Base-by-base conservation (phyloP, 2,113 vertebrate genomes). In the Chrysemys picta region DNA sequence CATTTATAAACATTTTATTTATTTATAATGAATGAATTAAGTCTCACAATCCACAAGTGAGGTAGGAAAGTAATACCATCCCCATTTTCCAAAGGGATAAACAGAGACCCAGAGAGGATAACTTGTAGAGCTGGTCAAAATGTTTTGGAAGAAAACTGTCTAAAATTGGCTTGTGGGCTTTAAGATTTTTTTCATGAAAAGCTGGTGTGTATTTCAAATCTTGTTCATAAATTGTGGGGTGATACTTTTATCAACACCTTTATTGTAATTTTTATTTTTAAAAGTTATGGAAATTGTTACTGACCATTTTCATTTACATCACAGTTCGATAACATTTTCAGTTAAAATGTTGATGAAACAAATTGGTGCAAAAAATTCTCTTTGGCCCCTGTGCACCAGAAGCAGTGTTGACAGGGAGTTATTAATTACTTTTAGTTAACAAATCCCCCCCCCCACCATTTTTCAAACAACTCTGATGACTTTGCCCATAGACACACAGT, bases 21-120 rank as follows among this genome's bases (percentile, higher is more conserved):
- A 19, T 53, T 53, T 53, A 53, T 13, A 84, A 56, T 4, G 59
- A 80, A 62, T 17, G 35, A 25, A 24, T 54, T 19, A n/a, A 69
- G 29, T 8, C 35, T 69, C n/a, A 21, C 4, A 69, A 52, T 57
- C 89, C 0, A 0, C 76, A 2, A 0, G 0, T 50, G 25, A 49
- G 53, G 29, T 38, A 62, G 19, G 56, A n/a, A 92, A 10, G 47
- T 57, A 16, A 2, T 4, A 29, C 31, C 21, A 42, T 82, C 84
- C 21, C 47, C 2, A 10, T 8, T 38, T 90, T 84, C 31, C 42
- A 82, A 31, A 80, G 38, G 8, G 59, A 19, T 52, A 78, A 90
- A 0, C 0, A 42, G 12, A 13, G 31, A 2, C 54, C 6, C 45
- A 53, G 24, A 78, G 22, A 89, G n/a, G 16, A 84, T 21, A 49